Conservation (phyloP, 2,888 invertebrate genomes). For the Muscina levida region DNA sequence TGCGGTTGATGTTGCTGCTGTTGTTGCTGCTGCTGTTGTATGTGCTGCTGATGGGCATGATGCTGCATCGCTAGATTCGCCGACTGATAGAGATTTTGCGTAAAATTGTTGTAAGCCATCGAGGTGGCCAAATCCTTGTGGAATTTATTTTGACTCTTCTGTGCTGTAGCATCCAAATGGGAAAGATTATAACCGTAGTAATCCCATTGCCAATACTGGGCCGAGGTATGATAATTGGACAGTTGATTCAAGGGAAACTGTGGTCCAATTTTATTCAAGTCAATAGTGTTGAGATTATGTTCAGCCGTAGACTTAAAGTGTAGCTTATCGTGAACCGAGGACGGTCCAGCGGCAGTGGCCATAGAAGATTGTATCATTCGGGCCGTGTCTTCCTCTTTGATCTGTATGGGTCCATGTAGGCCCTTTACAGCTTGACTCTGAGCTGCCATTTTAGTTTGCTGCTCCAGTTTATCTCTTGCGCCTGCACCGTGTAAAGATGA, state of each 20-base stretch:
- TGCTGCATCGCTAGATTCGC: conserved; percentile 77
- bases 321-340: conserved; percentile 71
- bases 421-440: conserved; percentile 51
- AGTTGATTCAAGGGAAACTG: conserved; percentile 85
- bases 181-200: conserved; percentile 83
- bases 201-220: conserved; percentile 85
- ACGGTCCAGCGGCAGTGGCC: background rate
- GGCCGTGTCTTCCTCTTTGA: conserved; percentile 72
- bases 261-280: conserved; percentile 82
- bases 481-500: conserved; percentile 33
- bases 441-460: conserved; percentile 45
- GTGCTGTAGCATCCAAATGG: conserved; percentile 81
- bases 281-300: conserved; percentile 76
- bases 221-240: conserved; percentile 84
- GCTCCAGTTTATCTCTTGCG: conserved; percentile 51
- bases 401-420: conserved; percentile 69
- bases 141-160: conserved; percentile 83
- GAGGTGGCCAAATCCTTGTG: conserved; percentile 80
- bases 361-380: conserved; percentile 68
- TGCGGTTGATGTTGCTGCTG: conserved; percentile 66
- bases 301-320: conserved; percentile 71
- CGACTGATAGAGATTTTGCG: conserved; percentile 78
- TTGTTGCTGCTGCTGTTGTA: conserved; percentile 69
- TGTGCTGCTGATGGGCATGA: conserved; percentile 77
- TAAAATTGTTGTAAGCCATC: conserved; percentile 79